Percentiles rank a stretch among this genome's conserved stretches.
phyloP scores from a whole-genome alignment of 2,797 vertebrate genomes.

The Sebastes minor region DNA sequence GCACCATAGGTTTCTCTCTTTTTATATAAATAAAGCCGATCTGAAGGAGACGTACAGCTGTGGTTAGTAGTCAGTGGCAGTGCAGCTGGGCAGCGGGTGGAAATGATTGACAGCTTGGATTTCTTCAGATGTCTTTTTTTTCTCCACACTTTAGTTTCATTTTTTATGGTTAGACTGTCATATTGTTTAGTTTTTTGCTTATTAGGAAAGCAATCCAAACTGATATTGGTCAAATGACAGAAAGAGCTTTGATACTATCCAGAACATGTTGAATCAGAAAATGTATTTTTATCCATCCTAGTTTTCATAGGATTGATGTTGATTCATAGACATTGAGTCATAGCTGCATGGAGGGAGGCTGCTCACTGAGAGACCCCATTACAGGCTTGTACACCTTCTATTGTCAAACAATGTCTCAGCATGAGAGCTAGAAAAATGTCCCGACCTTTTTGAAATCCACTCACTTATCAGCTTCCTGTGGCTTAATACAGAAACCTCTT shows the following conservation, averaged over 20 bases:
- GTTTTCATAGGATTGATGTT: background rate
- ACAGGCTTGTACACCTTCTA: background rate
- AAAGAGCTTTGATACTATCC: background rate
- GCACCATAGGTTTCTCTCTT: background rate
- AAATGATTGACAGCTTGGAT: slow-evolving; percentile 6
- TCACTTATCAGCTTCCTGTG: slow-evolving; percentile 25
- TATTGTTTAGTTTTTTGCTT: background rate
- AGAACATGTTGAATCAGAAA: background rate
- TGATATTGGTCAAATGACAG: background rate
- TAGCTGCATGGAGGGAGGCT: background rate
- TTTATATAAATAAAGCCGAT: background rate
- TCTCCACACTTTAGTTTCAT: background rate
- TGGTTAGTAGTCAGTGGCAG: slow-evolving; percentile 24
- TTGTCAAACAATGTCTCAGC: slow-evolving; percentile 11
- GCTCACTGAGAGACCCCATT: background rate
- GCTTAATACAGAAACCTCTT: slow-evolving; percentile 26
- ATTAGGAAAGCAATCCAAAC: background rate
- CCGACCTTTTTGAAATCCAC: slow-evolving; percentile 53
- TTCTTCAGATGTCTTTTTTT: background rate
- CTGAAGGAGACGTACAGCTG: background rate
- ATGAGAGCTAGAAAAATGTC: slow-evolving; percentile 21
- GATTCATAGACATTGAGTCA: background rate
- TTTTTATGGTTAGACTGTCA: background rate
- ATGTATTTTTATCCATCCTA: background rate
- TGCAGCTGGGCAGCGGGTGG: background rate